Evolutionary conservation across 2,888 invertebrate species (phyloP).

Genomic region (Monoplex corrugatus): DNA sequence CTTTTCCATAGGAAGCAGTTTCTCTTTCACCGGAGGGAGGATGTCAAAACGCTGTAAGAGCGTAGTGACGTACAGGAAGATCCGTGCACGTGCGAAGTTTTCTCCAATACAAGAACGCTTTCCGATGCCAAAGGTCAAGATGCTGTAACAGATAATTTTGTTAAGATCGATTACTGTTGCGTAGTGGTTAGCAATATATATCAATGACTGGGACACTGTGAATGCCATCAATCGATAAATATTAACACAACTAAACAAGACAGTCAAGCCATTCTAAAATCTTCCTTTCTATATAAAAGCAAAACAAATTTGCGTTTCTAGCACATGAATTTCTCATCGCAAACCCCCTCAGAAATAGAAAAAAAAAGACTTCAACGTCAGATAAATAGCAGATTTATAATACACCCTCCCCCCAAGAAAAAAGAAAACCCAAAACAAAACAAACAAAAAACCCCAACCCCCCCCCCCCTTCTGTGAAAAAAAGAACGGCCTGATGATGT

Average conservation of each 20-base stretch:
- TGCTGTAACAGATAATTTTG: conserved; percentile 17
- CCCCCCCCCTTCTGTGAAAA: background rate
- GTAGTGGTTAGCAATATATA: background rate
- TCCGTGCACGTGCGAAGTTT: conserved; percentile 38
- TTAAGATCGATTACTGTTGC: background rate
- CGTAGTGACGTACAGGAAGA: conserved; percentile 48
- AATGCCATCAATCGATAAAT: too few species aligned
- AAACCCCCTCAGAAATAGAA: too few species aligned
- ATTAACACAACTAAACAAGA: too few species aligned
- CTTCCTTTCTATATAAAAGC: too few species aligned
- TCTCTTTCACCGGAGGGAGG: conserved; percentile 38
- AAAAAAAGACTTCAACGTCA: too few species aligned
- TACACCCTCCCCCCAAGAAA: too few species aligned
- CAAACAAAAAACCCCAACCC: too few species aligned
- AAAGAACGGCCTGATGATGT: background rate
- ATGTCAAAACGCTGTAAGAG: conserved; percentile 48
- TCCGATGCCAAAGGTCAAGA: conserved; percentile 47
- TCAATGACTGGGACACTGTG: background rate
- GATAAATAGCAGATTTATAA: too few species aligned
- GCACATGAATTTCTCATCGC: too few species aligned
- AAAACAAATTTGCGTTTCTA: too few species aligned
- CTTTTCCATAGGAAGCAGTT: background rate
- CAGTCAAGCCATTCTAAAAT: too few species aligned
- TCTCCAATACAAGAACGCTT: conserved; percentile 48
- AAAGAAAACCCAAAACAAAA: too few species aligned